Evolutionary conservation across 2,888 invertebrate species (phyloP), one percentile per base, ranked within the genome.

Genomic region (Lasioglossum figueresi): DNA sequence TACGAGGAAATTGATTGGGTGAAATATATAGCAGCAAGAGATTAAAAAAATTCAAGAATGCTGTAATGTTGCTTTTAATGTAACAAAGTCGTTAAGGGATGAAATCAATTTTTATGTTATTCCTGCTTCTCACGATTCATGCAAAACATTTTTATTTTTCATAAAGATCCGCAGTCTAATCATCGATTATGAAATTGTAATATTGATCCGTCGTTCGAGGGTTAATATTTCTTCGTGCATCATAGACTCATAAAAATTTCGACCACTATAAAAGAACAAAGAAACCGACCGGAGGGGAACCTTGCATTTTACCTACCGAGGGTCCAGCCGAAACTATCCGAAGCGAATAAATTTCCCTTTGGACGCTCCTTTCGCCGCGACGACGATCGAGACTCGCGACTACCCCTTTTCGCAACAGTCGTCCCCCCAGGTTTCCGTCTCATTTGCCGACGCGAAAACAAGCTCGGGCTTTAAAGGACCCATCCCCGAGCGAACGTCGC

Each of bases 301-400:
- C 48, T 19, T 45, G 56, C 63, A 74, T 77, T n/a, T n/a, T n/a
- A n/a, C n/a, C n/a, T n/a, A 40, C 63, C 63, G 45, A 27, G 63
- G 73, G 66, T 76, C 76, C 52, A 8, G 8, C 31, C 16, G 23
- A 27, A 83, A 80, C 76, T 59, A 79, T 68, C 27, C 59, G 40
- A 37, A 37, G 45, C 71, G 52, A 82, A 74, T 16, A 79, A 82
- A 79, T 76, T 79, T 76, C 45, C n/a, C 82, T 82, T 79, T 79
- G 59, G 40, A 23, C 34, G 43, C 14, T 5, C 40, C 59, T 37
- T 48, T 66, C 27, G 27, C 56, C 34, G 63, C 10, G n/a, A 40
- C 16, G n/a, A 40, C 16, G n/a, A 40, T 56, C 80, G 37, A 88
- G 40, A 40, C 23, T 71, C 43, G 34, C 68, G 37, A 37, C n/a